Percentiles rank a stretch among this genome's conserved stretches.
phyloP scores from a whole-genome alignment of 2,888 invertebrate genomes.

The Dicyrtomina minuta region DNA sequence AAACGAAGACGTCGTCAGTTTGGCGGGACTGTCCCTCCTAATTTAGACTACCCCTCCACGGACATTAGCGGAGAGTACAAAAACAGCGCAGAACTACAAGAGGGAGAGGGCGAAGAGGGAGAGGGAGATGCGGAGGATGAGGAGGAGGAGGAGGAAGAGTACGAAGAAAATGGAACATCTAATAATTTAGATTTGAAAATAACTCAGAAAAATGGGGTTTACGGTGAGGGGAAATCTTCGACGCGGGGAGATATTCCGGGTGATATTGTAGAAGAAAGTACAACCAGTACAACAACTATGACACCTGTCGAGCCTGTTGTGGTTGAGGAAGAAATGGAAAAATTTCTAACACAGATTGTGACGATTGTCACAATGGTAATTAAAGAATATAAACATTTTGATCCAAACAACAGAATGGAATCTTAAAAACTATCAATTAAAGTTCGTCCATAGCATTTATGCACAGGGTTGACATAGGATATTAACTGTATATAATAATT shows the following conservation, averaged over 20 bases:
- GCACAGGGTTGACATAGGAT: not conserved
- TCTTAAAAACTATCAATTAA: not conserved
- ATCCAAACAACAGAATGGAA: no score
- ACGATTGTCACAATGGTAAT: conserved; percentile 46
- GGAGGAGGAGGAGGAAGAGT: conserved; percentile 21
- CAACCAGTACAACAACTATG: conserved; percentile 35
- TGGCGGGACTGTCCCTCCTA: not conserved
- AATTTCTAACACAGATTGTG: conserved; percentile 48
- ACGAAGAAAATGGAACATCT: conserved; percentile 32
- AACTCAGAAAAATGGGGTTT: conserved; percentile 11
- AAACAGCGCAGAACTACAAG: not conserved
- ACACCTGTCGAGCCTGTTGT: conserved; percentile 38
- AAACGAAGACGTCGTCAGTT: conserved; percentile 8
- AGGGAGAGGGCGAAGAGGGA: conserved; percentile 9
- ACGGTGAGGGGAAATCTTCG: conserved; percentile 41
- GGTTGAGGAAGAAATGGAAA: conserved; percentile 48
- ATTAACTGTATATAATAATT: not conserved
- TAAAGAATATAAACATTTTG: not conserved
- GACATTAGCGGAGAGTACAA: conserved; percentile 21
- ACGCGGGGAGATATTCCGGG: conserved; percentile 52
- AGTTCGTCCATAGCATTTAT: not conserved
- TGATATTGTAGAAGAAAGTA: conserved; percentile 29
- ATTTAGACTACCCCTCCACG: conserved; percentile 17
- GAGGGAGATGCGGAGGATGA: conserved; percentile 4
- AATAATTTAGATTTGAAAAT: conserved; percentile 32